phyloP scores from a whole-genome alignment of 2,797 vertebrate species.

The Lutjanus campechanus region DNA sequence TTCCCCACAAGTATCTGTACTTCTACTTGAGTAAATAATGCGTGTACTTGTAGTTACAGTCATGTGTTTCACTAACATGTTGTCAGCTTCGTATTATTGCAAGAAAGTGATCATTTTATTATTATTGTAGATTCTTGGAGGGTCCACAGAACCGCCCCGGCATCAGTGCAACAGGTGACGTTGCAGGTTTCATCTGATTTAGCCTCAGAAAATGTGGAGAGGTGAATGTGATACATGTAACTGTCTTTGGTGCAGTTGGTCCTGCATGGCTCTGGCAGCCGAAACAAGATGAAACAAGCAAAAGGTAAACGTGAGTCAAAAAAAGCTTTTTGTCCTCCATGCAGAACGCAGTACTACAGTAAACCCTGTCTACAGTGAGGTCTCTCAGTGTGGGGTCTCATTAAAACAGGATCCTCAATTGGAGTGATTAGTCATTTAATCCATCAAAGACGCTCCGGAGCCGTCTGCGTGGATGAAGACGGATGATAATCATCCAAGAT shows the following conservation, averaged over 20 bases:
- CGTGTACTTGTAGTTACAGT: no score
- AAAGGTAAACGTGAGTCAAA: neutral
- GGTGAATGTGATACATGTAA: neutral
- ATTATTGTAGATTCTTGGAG: no score
- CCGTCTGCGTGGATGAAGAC: constrained; percentile 18
- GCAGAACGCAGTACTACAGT: neutral
- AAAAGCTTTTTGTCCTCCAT: neutral
- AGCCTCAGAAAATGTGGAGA: neutral
- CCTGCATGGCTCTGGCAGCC: neutral
- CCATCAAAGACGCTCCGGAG: constrained; percentile 40
- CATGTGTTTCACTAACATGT: no score
- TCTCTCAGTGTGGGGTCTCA: constrained; percentile 41
- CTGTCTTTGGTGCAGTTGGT: neutral
- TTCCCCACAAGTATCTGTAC: no score
- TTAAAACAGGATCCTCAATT: constrained; percentile 55
- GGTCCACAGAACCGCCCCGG: no score
- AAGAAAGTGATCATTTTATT: no score
- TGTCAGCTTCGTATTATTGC: neutral
- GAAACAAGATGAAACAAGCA: neutral
- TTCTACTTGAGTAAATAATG: no score
- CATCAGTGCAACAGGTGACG: neutral
- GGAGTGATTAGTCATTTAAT: constrained; percentile 63
- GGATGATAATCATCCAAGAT: constrained; percentile 8
- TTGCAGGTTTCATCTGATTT: neutral
- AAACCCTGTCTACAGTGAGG: neutral